A percentile compares a stretch with the other conserved stretches of the same genome.
These are phyloP conservation scores for Agrochola circellaris DNA, from an alignment of 2,888 invertebrate genomes.

Conservation along the genomic window DNA sequence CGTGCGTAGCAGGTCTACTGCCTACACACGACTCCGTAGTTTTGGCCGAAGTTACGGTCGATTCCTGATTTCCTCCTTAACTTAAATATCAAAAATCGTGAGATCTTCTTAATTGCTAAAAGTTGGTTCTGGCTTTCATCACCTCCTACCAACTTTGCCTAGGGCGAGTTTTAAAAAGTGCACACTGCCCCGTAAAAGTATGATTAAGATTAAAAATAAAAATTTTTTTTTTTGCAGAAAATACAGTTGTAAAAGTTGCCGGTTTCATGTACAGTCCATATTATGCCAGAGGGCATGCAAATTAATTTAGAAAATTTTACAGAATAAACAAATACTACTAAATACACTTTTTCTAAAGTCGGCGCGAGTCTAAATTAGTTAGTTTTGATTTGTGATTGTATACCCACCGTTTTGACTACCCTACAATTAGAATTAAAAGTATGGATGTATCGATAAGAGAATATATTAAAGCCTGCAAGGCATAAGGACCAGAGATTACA, in stretches of 20 bases:
- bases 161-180: not conserved
- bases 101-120: not conserved
- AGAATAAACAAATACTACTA: not conserved
- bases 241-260: not conserved
- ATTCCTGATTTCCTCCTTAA: not conserved
- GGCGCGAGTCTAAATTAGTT: not conserved
- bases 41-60: too few relatives aligned
- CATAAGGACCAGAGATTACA: not conserved
- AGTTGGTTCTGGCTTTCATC: not conserved
- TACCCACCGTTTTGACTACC: slow-evolving; percentile 22
- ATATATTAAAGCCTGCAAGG: not conserved
- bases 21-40: too few relatives aligned
- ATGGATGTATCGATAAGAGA: slow-evolving; percentile 14
- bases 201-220: not conserved
- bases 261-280: not conserved
- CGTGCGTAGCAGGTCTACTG: too few relatives aligned
- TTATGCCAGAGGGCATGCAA: not conserved
- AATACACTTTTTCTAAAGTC: slow-evolving; percentile 1
- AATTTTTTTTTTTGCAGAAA: not conserved
- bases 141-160: not conserved
- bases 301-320: too few relatives aligned
- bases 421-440: slow-evolving; percentile 8
- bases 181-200: not conserved
- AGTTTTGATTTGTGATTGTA: slow-evolving; percentile 41
- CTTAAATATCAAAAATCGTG: not conserved